These are phyloP conservation scores for Diarsia dahlii DNA, from an alignment of 2,888 invertebrate genomes.

Conservation along the genomic window DNA sequence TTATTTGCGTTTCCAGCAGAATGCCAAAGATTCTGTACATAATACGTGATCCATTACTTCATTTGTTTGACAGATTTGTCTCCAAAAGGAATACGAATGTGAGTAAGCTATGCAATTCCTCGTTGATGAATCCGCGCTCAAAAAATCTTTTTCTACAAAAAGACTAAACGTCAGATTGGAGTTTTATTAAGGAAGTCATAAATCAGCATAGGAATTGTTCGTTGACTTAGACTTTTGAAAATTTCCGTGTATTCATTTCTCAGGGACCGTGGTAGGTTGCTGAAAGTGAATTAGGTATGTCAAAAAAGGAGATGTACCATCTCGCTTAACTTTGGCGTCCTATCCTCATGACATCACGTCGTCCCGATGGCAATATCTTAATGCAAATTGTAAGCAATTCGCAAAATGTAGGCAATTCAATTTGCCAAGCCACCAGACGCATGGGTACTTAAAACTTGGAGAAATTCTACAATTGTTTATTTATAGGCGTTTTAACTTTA, in stretches of 20 bases:
- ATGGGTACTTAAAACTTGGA: constrained; percentile 57
- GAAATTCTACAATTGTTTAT: constrained; percentile 52
- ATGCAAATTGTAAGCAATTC: constrained; percentile 58
- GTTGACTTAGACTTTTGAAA: neutral
- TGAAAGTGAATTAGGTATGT: constrained; percentile 15
- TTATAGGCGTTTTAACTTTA: constrained; percentile 29
- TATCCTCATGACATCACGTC: constrained; percentile 23
- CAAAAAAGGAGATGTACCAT: constrained; percentile 11
- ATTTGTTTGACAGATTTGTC: neutral
- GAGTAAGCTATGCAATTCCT: neutral
- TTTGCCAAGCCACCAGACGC: constrained; percentile 54
- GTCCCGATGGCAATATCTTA: constrained; percentile 46
- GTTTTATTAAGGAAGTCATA: neutral
- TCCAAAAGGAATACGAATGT: neutral
- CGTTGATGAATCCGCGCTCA: neutral
- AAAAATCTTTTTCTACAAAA: too few species aligned
- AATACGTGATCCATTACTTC: neutral
- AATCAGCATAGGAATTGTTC: neutral
- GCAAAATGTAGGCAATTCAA: constrained; percentile 60
- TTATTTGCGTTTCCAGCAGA: too few species aligned
- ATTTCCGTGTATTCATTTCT: constrained; percentile 3
- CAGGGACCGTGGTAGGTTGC: neutral
- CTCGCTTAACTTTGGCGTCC: constrained; percentile 4
- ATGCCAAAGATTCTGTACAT: neutral
- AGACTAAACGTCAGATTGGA: neutral